Conservation (phyloP, 2,797 vertebrate species). For the Ctenopoma kingsleyae region DNA sequence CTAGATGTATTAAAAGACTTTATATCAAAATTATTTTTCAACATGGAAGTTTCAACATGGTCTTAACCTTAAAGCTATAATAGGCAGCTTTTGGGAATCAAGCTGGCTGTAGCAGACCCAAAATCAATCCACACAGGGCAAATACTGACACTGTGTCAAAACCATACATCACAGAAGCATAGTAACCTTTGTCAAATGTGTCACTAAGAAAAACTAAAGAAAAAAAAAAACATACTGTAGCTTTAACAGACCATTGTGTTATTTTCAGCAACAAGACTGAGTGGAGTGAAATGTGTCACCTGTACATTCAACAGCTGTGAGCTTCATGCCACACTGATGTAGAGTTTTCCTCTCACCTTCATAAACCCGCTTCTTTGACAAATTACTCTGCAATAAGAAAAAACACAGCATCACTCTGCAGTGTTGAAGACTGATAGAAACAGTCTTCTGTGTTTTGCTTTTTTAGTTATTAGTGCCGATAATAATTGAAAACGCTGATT, state of each 20-base stretch:
- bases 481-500: slow-evolving; percentile 22
- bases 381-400: slow-evolving; percentile 12
- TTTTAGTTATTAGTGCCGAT: slow-evolving; percentile 1
- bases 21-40: too few relatives aligned
- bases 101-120: too few relatives aligned
- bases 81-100: too few relatives aligned
- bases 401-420: slow-evolving; percentile 16
- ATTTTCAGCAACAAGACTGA: slow-evolving; percentile 16
- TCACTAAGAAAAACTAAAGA: too few relatives aligned
- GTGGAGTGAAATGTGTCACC: slow-evolving; percentile 40
- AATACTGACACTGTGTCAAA: too few relatives aligned
- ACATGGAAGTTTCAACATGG: too few relatives aligned
- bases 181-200: too few relatives aligned
- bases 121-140: too few relatives aligned
- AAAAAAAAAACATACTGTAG: too few relatives aligned
- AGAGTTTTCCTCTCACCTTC: slow-evolving; percentile 42
- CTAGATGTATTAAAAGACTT: too few relatives aligned
- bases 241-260: slow-evolving; percentile 1
- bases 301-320: slow-evolving; percentile 60
- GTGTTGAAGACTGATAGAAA: neutral
- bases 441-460: slow-evolving; percentile 2
- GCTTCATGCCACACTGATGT: slow-evolving; percentile 42
- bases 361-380: neutral
- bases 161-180: too few relatives aligned
- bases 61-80: too few relatives aligned